Base-by-base conservation (phyloP, 2,113 vertebrate genomes). In the Myotis brandtii region DNA sequence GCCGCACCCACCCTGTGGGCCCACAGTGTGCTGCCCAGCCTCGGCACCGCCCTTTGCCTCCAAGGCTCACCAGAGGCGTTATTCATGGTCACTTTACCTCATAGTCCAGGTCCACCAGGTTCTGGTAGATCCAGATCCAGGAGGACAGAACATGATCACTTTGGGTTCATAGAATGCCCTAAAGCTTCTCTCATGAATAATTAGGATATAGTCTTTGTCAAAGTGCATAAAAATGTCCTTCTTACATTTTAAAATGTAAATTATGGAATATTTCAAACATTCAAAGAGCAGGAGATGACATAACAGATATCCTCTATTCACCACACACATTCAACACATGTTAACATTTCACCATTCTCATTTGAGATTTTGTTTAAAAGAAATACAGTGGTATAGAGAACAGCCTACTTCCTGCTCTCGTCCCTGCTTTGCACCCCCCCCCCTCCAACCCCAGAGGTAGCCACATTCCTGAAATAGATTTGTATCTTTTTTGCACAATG, bases 321-420 rank as follows among this genome's bases (percentile, higher is more conserved):
- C 32, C 2, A 62, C 5, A 25, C 21, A 21, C 56, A 32, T 59
- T 69, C 23, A n/a, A 48, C 30, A 72, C 5, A 0, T 34, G 70
- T 21, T 81, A 80, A 30, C 21, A 12, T 86, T 88, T 59, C 59
- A 18, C 56, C 77, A 18, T 21, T 9, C 9, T 27, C 46, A 32
- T 34, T 79, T 30, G 56, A 67, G 56, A 73, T 67, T 93, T 70
- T 89, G 70, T 89, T 76, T 21, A 54, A 72, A 96, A 93, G 70
- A 72, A 79, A 54, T 21, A 4, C 6, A 1, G 4, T 6, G 37
- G 64, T 37, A 50, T 37, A 46, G 25, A 70, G 32, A 64, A 27
- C 18, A 5, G 18, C n/a, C 37, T 21, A 10, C 32, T 25, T 54
- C 20, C 23, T 82, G 46, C 40, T 80, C 34, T 17, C 0, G 12